Evolutionary conservation across 2,113 vertebrate species (phyloP).

Genomic region (Clinocottus analis): DNA sequence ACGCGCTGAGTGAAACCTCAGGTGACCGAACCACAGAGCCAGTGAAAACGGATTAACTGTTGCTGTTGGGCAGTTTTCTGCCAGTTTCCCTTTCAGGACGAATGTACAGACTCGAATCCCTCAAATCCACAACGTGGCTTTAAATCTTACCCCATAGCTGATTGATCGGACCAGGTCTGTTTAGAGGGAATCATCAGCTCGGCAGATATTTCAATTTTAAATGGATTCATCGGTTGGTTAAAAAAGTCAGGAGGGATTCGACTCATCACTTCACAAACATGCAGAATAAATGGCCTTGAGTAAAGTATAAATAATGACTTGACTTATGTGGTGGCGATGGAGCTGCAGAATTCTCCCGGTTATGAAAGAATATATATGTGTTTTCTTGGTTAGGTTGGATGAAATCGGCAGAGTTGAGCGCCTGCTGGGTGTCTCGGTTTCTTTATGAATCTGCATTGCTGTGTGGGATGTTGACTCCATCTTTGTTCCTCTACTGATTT

Average conservation of each 20-base stretch:
- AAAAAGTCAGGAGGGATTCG: background rate
- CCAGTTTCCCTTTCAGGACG: too few relatives aligned
- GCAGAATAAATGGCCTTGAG: background rate
- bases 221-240: too few relatives aligned
- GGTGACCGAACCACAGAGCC: constrained; percentile 13
- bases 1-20: constrained; percentile 30
- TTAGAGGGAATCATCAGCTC: background rate
- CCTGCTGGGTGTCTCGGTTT: background rate
- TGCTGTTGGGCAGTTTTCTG: background rate
- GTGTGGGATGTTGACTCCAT: constrained; percentile 3
- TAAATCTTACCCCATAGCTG: background rate
- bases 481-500: constrained; percentile 12
- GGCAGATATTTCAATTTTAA: background rate
- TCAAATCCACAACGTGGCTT: background rate
- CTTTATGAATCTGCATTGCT: background rate
- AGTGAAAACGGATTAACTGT: constrained; percentile 4
- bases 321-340: background rate
- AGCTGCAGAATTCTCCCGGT: background rate
- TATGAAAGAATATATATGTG: background rate
- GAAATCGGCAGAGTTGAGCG: background rate
- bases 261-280: background rate
- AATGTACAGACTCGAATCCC: background rate
- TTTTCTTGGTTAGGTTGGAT: background rate
- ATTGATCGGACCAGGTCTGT: too few relatives aligned
- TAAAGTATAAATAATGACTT: constrained; percentile 5